Base-by-base conservation (phyloP, 2,888 invertebrate genomes). In the Phorcus lineatus region DNA sequence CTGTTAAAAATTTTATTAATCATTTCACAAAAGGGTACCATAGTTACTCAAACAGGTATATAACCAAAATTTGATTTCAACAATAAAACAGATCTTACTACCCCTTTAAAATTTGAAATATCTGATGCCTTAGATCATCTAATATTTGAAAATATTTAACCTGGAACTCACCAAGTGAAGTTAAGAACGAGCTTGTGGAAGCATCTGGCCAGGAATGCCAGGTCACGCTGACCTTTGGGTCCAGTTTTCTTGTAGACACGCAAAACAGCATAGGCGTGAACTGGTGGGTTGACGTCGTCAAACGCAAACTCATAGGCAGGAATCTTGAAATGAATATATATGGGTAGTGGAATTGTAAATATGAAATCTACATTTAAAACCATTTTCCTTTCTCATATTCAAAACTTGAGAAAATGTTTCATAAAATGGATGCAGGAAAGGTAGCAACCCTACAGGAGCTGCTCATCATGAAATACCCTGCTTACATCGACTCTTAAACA, bases 271-370 rank as follows among this genome's bases (percentile, higher is more conserved):
- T 92, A 93, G 6, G 92, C 93, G 84, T 93, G 92, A 1, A 93
- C 92, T 0, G 93, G 93, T 0, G 93, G 93, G 81, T 93, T 93
- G 16, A 92, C 92, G 81, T 93, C 93, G 78, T 91, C 90, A 85
- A 93, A 91, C 54, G 91, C 89, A 86, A 93, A 93, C 87, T 93
- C 93, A 86, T 92, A 93, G 0, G 92, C 93, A 75, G 93, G 91
- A 76, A 92, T 90, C 91, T 92, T 82, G 6, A 74, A 40, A 70
- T 11, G 19, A 36, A 36, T 16, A 70, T 19, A 3, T 4, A 55
- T 36, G 36, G 36, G 2, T 36, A 36, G 36, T 36, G 36, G 7
- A 2, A 36, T 36, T 7, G 36, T 36, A 36, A 36, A 7, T 36
- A 4, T 4, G 36, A n/a, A n/a, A n/a, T n/a, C n/a, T n/a, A n/a